Percentiles rank a stretch among this genome's conserved stretches.
phyloP scores from a whole-genome alignment of 2,797 vertebrate species.

The Sphenopsis melanotis region DNA sequence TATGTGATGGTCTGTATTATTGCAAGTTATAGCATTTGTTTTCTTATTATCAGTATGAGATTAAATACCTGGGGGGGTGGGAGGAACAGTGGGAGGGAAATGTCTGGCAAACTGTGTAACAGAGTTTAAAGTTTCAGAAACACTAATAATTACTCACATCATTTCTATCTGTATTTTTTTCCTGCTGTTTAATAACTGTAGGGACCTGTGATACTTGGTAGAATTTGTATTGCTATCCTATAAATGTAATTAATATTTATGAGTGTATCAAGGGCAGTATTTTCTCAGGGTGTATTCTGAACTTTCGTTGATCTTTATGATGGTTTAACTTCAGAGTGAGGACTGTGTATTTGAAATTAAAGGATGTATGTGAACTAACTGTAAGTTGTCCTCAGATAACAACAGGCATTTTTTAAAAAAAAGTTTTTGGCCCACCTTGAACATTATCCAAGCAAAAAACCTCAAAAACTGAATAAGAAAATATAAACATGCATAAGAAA shows the following conservation, averaged over 20 bases:
- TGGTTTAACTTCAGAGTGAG: background rate
- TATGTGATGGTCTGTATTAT: background rate
- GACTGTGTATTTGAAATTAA: background rate
- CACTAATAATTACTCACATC: background rate
- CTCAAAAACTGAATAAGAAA: background rate
- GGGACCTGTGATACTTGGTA: background rate
- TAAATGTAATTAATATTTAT: conserved; percentile 38
- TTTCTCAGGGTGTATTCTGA: conserved; percentile 6
- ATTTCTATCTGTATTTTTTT: background rate
- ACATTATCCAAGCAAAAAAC: background rate
- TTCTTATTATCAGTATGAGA: background rate
- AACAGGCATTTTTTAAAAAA: background rate
- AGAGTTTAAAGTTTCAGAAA: background rate
- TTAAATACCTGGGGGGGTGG: background rate
- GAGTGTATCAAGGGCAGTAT: background rate
- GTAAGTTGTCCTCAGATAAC: background rate
- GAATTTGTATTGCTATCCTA: background rate
- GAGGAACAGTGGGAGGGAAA: background rate
- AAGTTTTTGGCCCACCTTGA: background rate
- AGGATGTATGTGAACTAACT: background rate
- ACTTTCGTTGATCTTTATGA: background rate
- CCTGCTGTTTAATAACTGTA: background rate
- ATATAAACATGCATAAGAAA: background rate
- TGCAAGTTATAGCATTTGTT: background rate
- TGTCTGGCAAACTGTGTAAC: background rate